These are phyloP conservation scores for Candoia aspera DNA, from an alignment of 2,113 vertebrate species.

Conservation along the genomic window DNA sequence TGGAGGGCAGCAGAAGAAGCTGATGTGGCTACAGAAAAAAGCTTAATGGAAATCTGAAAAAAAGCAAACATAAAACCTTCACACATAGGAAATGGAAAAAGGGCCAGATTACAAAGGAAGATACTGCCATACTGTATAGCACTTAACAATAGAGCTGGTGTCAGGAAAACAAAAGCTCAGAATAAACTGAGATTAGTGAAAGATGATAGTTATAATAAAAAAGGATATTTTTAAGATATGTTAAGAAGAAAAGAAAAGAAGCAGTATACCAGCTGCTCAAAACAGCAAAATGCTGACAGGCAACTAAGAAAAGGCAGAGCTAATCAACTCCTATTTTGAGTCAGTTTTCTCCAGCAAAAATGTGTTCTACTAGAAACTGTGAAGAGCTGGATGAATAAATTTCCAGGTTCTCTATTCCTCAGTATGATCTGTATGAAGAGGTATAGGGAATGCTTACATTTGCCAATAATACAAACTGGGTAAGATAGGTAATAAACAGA, in stretches of 20 bases:
- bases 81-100: neutral
- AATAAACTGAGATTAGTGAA: neutral
- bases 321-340: neutral
- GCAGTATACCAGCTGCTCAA: neutral
- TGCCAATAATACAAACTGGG: neutral
- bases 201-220: neutral
- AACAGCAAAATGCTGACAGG: neutral
- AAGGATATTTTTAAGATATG: neutral
- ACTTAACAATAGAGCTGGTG: neutral
- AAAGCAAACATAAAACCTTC: neutral
- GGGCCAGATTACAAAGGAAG: neutral
- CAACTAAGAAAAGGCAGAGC: neutral
- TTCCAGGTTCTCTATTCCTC: neutral
- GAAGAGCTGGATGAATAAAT: neutral
- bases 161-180: neutral
- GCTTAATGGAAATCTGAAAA: neutral
- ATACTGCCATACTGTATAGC: neutral
- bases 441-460: neutral
- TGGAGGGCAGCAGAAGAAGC: neutral
- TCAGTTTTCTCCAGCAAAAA: neutral
- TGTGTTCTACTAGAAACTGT: neutral
- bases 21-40: neutral
- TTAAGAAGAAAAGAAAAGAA: neutral
- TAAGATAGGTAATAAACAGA: neutral
- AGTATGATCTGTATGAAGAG: neutral